These are phyloP conservation scores for Camponotus floridanus DNA, from an alignment of 1,140 invertebrate species.

Conservation along the genomic window DNA sequence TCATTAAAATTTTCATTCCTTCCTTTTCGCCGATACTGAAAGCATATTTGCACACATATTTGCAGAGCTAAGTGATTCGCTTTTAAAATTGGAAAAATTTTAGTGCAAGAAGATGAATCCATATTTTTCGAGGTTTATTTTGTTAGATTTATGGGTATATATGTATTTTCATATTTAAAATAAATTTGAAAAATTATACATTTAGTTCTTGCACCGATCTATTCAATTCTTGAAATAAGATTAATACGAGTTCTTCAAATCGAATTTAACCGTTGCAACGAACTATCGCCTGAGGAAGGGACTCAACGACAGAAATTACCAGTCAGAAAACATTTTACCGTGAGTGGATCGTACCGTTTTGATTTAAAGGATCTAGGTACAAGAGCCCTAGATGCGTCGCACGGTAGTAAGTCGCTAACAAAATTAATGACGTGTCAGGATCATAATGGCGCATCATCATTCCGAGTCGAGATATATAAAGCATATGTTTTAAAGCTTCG, in stretches of 20 bases:
- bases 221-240: not conserved
- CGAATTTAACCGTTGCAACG: slow-evolving; percentile 38
- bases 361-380: slow-evolving; percentile 37
- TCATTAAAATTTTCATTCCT: slow-evolving; percentile 47
- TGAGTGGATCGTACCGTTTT: slow-evolving; percentile 47
- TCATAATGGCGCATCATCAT: slow-evolving; percentile 84
- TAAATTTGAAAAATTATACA: not conserved
- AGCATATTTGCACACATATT: slow-evolving; percentile 17
- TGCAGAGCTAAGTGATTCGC: not conserved
- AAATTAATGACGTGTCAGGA: slow-evolving; percentile 85
- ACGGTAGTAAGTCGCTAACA: slow-evolving; percentile 68
- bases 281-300: slow-evolving; percentile 6
- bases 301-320: not conserved
- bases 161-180: not conserved
- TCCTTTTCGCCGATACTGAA: slow-evolving; percentile 25
- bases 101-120: not conserved
- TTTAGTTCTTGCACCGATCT: not conserved
- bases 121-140: not conserved
- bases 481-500: slow-evolving; percentile 84
- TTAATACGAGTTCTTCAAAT: not conserved
- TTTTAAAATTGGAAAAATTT: not conserved
- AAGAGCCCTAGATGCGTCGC: slow-evolving; percentile 64
- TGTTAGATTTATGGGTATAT: not conserved
- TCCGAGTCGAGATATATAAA: slow-evolving; percentile 77
- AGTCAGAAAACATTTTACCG: slow-evolving; percentile 23